Conservation (phyloP, 1,140 invertebrate genomes). For the Ceratosolen solmsi region DNA sequence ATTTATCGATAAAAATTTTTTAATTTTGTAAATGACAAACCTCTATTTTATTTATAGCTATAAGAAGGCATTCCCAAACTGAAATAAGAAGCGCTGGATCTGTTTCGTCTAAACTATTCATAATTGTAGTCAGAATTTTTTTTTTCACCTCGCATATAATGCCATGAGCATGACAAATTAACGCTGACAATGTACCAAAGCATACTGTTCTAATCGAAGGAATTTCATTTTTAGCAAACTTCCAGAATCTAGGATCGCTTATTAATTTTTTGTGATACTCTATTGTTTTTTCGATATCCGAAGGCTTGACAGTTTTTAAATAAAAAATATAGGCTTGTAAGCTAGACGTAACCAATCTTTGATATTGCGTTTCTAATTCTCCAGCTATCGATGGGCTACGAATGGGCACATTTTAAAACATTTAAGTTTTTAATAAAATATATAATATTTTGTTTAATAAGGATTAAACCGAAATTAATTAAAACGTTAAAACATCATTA, state of each 20-base stretch:
- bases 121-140: slow-evolving; percentile 76
- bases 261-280: slow-evolving; percentile 76
- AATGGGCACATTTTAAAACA: too few species aligned
- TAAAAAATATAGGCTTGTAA: slow-evolving; percentile 80
- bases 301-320: slow-evolving; percentile 73
- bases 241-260: slow-evolving; percentile 82
- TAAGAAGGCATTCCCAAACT: slow-evolving; percentile 82
- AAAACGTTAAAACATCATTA: too few species aligned
- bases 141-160: slow-evolving; percentile 73
- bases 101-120: slow-evolving; percentile 81
- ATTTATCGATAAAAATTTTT: slow-evolving; percentile 3
- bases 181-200: slow-evolving; percentile 78
- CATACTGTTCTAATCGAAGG: slow-evolving; percentile 77
- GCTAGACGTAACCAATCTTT: slow-evolving; percentile 79
- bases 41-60: slow-evolving; percentile 75
- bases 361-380: slow-evolving; percentile 83
- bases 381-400: slow-evolving; percentile 75
- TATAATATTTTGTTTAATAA: too few species aligned
- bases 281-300: slow-evolving; percentile 73
- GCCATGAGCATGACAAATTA: slow-evolving; percentile 75
- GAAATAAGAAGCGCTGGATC: slow-evolving; percentile 79
- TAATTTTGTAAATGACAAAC: slow-evolving; percentile 62
- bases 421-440: too few species aligned
- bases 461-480: too few species aligned
- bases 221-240: slow-evolving; percentile 77